These are phyloP conservation scores for Andrena marginata DNA, from an alignment of 2,888 invertebrate species.

Conservation along the genomic window DNA sequence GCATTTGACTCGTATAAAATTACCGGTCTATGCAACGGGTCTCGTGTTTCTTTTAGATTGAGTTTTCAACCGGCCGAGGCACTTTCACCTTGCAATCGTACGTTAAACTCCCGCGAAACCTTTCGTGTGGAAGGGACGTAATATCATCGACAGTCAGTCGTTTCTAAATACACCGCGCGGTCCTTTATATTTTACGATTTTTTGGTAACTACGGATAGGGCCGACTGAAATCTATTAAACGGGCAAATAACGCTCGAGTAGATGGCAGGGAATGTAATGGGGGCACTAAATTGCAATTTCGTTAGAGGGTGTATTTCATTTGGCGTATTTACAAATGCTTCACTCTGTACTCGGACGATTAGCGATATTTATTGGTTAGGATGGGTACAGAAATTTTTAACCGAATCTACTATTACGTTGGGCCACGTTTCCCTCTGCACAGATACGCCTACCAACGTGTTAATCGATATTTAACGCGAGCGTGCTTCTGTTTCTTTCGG, in stretches of 20 bases:
- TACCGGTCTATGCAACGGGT: constrained; percentile 48
- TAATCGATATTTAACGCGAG: constrained; percentile 23
- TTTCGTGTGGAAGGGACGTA: not conserved
- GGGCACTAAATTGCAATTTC: too few species aligned
- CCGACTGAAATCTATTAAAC: not conserved
- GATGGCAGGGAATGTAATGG: too few species aligned
- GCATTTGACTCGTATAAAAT: constrained; percentile 59
- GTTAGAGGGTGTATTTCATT: not conserved
- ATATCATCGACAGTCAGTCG: constrained; percentile 10
- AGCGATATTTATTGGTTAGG: not conserved
- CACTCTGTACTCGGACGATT: not conserved
- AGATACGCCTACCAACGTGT: not conserved
- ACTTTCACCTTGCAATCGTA: constrained; percentile 49
- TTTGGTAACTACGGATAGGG: not conserved
- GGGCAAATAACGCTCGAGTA: too few species aligned
- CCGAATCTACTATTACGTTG: too few species aligned
- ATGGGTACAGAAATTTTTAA: too few species aligned
- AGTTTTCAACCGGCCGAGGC: constrained; percentile 52
- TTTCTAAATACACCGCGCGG: not conserved
- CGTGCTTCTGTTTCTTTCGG: constrained; percentile 20
- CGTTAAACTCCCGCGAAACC: constrained; percentile 47
- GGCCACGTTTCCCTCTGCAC: constrained; percentile 39
- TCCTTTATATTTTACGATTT: not conserved
- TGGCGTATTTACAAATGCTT: not conserved
- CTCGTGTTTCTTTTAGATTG: constrained; percentile 61